phyloP scores from a whole-genome alignment of 2,113 vertebrate genomes.

The Ageneiosus marmoratus region DNA sequence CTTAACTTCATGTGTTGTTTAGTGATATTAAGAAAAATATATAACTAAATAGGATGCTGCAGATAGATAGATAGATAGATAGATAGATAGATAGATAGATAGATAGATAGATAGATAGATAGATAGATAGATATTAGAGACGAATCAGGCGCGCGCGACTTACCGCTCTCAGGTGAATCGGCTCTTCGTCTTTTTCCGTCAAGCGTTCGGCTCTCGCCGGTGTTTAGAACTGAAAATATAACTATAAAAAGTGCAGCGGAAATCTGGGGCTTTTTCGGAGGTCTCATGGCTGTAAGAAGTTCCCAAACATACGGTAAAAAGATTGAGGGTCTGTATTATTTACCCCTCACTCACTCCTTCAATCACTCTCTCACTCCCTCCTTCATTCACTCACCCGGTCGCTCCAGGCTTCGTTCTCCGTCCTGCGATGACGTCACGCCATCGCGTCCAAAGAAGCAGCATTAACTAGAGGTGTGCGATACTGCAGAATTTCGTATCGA shows the following conservation, averaged over 20 bases:
- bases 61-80: too few relatives aligned
- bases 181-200: conserved; percentile 29
- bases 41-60: too few relatives aligned
- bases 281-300: conserved; percentile 54
- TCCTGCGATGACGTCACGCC: conserved; percentile 7
- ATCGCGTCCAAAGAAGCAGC: background rate
- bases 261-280: conserved; percentile 6
- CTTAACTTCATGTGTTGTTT: background rate
- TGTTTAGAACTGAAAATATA: conserved; percentile 32
- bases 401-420: conserved; percentile 12
- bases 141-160: conserved; percentile 39
- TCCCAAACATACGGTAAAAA: conserved; percentile 24
- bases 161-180: conserved; percentile 57
- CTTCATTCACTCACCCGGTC: background rate
- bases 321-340: conserved; percentile 3
- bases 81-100: too few relatives aligned
- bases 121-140: background rate
- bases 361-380: background rate
- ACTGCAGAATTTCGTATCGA: too few relatives aligned
- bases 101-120: too few relatives aligned
- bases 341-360: background rate
- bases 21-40: background rate
- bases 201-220: conserved; percentile 45
- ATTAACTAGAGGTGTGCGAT: too few relatives aligned
- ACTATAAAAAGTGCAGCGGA: conserved; percentile 49